Percentiles rank a stretch among this genome's conserved stretches.
Evolutionary conservation across 2,888 invertebrate genomes (phyloP).

Genomic region (Eupeodes luniger): DNA sequence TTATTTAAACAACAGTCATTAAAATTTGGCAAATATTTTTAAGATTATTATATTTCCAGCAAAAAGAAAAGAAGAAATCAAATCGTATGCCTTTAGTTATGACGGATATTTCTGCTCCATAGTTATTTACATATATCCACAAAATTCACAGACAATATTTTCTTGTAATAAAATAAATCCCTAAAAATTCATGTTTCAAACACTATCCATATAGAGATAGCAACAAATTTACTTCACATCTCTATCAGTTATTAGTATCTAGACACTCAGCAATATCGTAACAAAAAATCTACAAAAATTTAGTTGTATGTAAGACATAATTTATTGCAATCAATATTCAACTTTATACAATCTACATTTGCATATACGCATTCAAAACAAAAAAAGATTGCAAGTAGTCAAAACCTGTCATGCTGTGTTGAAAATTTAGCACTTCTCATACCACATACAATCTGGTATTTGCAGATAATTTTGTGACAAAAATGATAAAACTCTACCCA

Average conservation of each 20-base stretch:
- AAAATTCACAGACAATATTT: background rate
- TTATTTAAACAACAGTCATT: background rate
- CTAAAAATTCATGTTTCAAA: conserved; percentile 14
- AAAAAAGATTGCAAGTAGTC: conserved; percentile 42
- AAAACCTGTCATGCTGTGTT: conserved; percentile 50
- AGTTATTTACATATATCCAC: too few relatives aligned
- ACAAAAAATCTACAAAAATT: conserved; percentile 18
- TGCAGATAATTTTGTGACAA: conserved; percentile 26
- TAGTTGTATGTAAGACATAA: conserved; percentile 31
- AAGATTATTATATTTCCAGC: background rate
- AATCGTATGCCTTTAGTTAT: too few relatives aligned
- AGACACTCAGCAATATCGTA: conserved; percentile 2
- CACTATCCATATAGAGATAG: conserved; percentile 6
- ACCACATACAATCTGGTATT: conserved; percentile 5
- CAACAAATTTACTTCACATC: conserved; percentile 37
- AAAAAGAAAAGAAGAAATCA: background rate
- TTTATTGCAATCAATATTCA: conserved; percentile 31
- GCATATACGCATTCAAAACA: background rate
- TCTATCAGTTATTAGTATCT: conserved; percentile 46
- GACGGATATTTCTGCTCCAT: too few relatives aligned
- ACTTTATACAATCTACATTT: background rate
- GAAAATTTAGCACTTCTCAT: conserved; percentile 36
- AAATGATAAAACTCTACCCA: conserved; percentile 41
- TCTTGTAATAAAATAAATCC: background rate
- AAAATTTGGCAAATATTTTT: conserved; percentile 25